These are phyloP conservation scores for Echinops telfairi DNA, from an alignment of 2,113 vertebrate genomes.

Conservation along the genomic window DNA sequence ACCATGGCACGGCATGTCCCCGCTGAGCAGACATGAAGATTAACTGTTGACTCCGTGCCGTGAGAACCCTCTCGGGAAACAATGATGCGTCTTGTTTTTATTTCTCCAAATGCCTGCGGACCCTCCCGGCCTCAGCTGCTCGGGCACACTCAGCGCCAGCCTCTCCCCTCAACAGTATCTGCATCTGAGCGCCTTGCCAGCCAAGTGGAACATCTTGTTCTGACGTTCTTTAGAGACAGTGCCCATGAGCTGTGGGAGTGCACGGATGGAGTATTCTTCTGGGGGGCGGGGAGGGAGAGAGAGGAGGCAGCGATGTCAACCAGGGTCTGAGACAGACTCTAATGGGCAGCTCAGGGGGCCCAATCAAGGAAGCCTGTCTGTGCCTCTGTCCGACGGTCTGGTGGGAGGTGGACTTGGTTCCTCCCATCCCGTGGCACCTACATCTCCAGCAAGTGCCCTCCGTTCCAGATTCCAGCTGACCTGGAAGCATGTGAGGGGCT, in stretches of 20 bases:
- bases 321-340: background rate
- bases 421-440: background rate
- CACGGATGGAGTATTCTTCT: background rate
- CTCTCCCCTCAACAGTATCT: background rate
- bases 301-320: slow-evolving; percentile 17
- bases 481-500: background rate
- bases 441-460: background rate
- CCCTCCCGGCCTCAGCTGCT: background rate
- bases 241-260: background rate
- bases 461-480: background rate
- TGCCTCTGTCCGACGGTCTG: background rate
- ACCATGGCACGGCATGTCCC: background rate
- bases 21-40: background rate
- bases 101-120: background rate
- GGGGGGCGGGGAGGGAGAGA: too few species aligned
- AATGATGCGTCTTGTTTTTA: background rate
- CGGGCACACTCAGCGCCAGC: background rate
- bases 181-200: background rate
- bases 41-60: background rate
- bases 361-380: background rate
- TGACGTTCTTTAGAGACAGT: background rate
- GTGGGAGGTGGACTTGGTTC: background rate
- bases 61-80: background rate
- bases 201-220: background rate
- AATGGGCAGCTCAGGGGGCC: background rate